These are phyloP conservation scores for Clarias macrocephalus DNA, from an alignment of 2,113 vertebrate genomes.

Conservation along the genomic window DNA sequence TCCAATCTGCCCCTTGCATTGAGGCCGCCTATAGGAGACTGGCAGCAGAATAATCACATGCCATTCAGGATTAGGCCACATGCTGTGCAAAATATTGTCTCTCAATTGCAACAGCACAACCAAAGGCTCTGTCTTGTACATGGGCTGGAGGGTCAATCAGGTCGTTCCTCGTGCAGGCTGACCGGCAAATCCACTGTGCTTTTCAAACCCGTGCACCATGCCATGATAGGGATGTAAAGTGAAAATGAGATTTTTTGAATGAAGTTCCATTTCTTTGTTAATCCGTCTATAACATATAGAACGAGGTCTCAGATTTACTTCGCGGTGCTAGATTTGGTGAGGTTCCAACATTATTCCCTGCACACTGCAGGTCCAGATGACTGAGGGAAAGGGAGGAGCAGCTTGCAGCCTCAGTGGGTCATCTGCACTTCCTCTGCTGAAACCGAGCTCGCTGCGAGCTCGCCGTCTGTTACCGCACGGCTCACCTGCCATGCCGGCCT, in stretches of 20 bases:
- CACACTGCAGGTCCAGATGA: conserved; percentile 47
- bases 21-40: not conserved
- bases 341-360: conserved; percentile 41
- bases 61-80: not conserved
- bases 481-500: conserved; percentile 23
- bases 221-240: too few relatives aligned
- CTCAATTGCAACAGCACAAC: not conserved
- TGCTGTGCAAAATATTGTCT: conserved; percentile 13
- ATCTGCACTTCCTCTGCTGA: conserved; percentile 53
- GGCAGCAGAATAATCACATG: not conserved
- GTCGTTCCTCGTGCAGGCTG: not conserved
- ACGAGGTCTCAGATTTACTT: not conserved
- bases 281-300: not conserved
- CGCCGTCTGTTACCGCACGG: conserved; percentile 51
- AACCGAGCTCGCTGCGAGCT: conserved; percentile 37
- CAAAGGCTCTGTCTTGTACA: not conserved
- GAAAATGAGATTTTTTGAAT: not conserved
- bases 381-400: conserved; percentile 35
- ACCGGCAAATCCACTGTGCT: not conserved
- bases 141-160: not conserved
- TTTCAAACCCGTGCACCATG: not conserved
- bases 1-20: conserved; percentile 4
- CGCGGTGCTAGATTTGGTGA: conserved; percentile 24
- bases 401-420: conserved; percentile 56
- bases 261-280: not conserved